A percentile compares a stretch with the other conserved stretches of the same genome.
phyloP scores from a whole-genome alignment of 2,113 vertebrate genomes.

The Callopanchax toddi region DNA sequence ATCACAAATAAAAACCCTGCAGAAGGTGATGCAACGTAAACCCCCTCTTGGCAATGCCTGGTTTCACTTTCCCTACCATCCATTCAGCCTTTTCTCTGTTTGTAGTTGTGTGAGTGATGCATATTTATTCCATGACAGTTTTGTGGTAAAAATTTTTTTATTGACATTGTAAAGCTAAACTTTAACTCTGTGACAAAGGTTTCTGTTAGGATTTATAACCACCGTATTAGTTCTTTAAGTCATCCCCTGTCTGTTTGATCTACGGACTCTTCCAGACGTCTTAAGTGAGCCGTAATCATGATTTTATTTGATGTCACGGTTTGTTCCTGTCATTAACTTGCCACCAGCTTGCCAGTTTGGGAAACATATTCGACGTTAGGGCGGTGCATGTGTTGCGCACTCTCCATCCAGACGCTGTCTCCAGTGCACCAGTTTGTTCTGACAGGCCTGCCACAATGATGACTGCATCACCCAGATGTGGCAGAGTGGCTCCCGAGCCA shows the following conservation, averaged over 20 bases:
- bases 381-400: constrained; percentile 90
- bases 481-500: constrained; percentile 89
- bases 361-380: constrained; percentile 93
- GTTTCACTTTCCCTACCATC: constrained; percentile 9
- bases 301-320: constrained; percentile 70
- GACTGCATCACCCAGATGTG: constrained; percentile 85
- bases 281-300: constrained; percentile 65
- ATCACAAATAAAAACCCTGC: constrained; percentile 64
- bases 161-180: constrained; percentile 28
- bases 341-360: constrained; percentile 90
- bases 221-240: constrained; percentile 37
- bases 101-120: neutral
- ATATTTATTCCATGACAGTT: constrained; percentile 34
- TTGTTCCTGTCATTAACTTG: constrained; percentile 83
- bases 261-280: constrained; percentile 57
- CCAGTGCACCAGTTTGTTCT: constrained; percentile 86
- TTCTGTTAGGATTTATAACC: constrained; percentile 41
- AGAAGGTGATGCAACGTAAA: constrained; percentile 47
- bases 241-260: constrained; percentile 61
- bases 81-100: constrained; percentile 11
- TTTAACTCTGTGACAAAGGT: constrained; percentile 40
- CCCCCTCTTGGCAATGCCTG: constrained; percentile 33
- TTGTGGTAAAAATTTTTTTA: constrained; percentile 28
- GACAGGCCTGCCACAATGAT: constrained; percentile 95
- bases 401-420: constrained; percentile 84